Evolutionary conservation across 2,797 vertebrate genomes (phyloP), one percentile per base, ranked within the genome.

Genomic region (Diplodus sargus): DNA sequence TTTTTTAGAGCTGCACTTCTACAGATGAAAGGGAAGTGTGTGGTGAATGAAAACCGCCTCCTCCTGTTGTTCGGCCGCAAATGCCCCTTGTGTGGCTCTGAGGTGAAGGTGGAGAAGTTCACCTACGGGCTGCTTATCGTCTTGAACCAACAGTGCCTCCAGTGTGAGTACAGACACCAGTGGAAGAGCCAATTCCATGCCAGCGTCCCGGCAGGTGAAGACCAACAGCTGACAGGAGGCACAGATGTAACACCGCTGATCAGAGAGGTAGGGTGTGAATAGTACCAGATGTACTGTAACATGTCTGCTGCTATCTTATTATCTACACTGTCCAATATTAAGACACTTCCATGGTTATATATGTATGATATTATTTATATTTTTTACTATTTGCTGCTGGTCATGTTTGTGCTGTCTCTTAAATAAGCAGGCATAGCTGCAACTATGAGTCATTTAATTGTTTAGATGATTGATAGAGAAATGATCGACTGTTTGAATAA

Each of bases 31-130:
- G 78, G 58, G 7, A 78, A 59, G 43, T 78, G 53, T 69, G n/a
- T 77, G 25, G 70, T 84, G 45, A 83, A 84, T 4, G 73, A 86
- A 83, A 78, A 70, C 4, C 25, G 10, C 11, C 75, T 76, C n/a
- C 48, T 83, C 8, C 72, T 74, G 57, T 6, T 87, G 59, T 82
- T 89, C 15, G 20, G 54, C 34, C 18, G 22, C 39, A 74, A 66
- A 20, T 89, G 81, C 15, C 88, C 81, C 0, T 80, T n/a, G 2
- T 87, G 86, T 59, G 70, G 59, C 16, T 49, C 61, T 34, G 78
- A 83, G 28, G 59, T 84, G 16, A 23, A 66, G 65, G 59, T 74
- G 17, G 43, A 85, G 28, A 90, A 82, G 66, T 7, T 76, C 47
- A 62, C 23, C n/a, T 17, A 60, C 3, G 83, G 82, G 6, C 9